A percentile compares a stretch with the other conserved stretches of the same genome.
phyloP scores from a whole-genome alignment of 2,113 vertebrate genomes.

The Accipiter cooperii region DNA sequence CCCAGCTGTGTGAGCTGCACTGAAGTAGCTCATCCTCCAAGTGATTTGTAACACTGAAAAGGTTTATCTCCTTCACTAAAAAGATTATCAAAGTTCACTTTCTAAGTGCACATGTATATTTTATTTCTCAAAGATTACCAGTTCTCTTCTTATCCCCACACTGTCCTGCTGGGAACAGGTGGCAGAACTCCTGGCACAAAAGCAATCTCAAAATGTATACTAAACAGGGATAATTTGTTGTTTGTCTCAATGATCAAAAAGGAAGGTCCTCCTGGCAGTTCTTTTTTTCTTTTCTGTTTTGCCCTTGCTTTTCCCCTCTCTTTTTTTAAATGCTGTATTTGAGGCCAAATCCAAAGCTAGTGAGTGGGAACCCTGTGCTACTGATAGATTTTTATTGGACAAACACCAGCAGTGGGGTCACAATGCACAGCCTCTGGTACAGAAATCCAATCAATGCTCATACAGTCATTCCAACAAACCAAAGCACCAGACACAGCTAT shows the following conservation, averaged over 20 bases:
- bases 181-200: conserved; percentile 38
- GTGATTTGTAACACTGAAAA: not conserved
- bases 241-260: conserved; percentile 22
- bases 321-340: not conserved
- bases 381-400: not conserved
- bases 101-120: not conserved
- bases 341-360: not conserved
- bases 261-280: not conserved
- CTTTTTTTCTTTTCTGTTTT: not conserved
- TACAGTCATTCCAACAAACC: not conserved
- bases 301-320: fast-evolving
- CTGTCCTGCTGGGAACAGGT: conserved; percentile 35
- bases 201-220: not conserved
- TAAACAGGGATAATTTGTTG: not conserved
- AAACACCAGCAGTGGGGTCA: not conserved
- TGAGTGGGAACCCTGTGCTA: not conserved
- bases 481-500: not conserved
- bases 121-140: conserved; percentile 8
- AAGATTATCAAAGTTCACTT: conserved; percentile 43
- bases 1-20: not conserved
- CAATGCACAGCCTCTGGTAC: not conserved
- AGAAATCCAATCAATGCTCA: not conserved
- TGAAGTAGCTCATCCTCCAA: not conserved
- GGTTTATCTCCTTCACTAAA: not conserved
- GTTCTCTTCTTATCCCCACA: not conserved